A percentile compares a stretch with the other conserved stretches of the same genome.
These are phyloP conservation scores for Papilio dardanus DNA, from an alignment of 1,140 invertebrate genomes.

Conservation along the genomic window DNA sequence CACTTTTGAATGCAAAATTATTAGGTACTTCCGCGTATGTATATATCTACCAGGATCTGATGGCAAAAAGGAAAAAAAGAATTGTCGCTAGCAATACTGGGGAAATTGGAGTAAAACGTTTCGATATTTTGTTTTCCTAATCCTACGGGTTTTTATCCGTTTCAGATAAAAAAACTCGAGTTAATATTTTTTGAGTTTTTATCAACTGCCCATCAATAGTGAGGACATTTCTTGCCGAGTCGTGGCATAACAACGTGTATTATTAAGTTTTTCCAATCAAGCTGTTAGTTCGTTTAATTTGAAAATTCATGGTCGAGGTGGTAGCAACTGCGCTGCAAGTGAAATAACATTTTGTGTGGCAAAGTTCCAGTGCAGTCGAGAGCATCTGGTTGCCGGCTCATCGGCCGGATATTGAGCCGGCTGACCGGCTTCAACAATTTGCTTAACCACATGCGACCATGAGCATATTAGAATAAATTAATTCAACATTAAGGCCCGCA, in stretches of 20 bases:
- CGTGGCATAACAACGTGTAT: neutral
- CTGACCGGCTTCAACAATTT: conserved; percentile 20
- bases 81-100: no score
- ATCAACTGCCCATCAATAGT: no score
- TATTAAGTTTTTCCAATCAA: neutral
- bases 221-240: no score
- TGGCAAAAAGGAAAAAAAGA: no score
- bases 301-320: neutral
- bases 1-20: no score
- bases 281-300: conserved; percentile 14
- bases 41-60: no score
- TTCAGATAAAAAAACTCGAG: no score
- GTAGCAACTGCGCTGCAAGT: conserved; percentile 23
- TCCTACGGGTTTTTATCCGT: no score
- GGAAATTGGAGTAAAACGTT: no score
- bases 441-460: neutral
- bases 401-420: conserved; percentile 38
- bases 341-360: conserved; percentile 42
- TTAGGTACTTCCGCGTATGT: no score
- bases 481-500: conserved; percentile 8
- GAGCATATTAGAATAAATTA: neutral
- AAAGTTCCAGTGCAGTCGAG: conserved; percentile 38
- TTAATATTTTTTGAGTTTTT: no score
- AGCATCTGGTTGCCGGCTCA: conserved; percentile 39
- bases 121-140: no score